Conservation (phyloP, 2,797 vertebrate genomes). For the Mus minutoides region DNA sequence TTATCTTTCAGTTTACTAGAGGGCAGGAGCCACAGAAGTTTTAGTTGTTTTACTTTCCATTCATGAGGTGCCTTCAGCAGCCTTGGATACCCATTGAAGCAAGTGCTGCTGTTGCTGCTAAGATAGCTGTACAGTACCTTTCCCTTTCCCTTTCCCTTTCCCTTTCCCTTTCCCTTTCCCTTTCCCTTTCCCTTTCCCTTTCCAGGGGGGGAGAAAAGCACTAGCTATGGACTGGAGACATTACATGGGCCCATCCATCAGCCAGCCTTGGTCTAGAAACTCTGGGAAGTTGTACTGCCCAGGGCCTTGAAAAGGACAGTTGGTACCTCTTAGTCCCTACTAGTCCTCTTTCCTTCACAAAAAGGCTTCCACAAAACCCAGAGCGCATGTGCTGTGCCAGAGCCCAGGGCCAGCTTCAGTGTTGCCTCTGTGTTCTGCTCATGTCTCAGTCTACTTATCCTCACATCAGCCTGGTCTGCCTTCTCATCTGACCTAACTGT, state of each 20-base stretch:
- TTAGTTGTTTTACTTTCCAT: not conserved
- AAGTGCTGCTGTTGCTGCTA: not conserved
- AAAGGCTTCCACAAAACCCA: slow-evolving; percentile 55
- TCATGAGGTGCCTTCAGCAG: not conserved
- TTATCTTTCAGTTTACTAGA: not conserved
- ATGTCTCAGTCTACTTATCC: not conserved
- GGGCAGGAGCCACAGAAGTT: not conserved
- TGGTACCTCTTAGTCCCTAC: slow-evolving; percentile 78
- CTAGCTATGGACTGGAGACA: not conserved
- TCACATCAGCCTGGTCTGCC: not conserved
- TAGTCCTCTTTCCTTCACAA: not conserved
- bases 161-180: not conserved
- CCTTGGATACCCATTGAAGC: not conserved
- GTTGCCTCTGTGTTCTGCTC: not conserved
- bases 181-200: not conserved
- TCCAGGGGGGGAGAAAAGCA: not conserved
- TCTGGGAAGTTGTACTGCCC: not conserved
- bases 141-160: not conserved
- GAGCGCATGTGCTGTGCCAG: not conserved
- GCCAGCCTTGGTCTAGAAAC: slow-evolving; percentile 69
- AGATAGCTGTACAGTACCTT: not conserved
- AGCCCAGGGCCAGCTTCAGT: not conserved
- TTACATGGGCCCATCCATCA: slow-evolving; percentile 15
- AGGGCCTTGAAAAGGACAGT: slow-evolving; percentile 47
- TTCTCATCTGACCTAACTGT: not conserved